Evolutionary conservation across 1,140 invertebrate species (phyloP).

Genomic region (Cryptotermes secundus): DNA sequence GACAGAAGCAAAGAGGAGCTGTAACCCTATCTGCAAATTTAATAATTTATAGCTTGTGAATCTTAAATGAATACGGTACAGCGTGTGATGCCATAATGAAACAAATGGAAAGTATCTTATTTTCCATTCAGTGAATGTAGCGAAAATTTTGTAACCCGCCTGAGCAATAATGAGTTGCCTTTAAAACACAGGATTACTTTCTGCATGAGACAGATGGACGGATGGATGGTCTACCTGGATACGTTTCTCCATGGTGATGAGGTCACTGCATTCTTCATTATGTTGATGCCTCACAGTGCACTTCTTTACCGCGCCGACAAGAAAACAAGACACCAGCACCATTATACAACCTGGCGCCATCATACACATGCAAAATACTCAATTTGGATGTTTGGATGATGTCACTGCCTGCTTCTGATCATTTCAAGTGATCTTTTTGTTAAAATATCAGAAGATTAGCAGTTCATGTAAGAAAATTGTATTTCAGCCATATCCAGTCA

Average conservation of each 20-base stretch:
- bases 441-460: constrained; percentile 4
- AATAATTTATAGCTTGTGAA: too few species aligned
- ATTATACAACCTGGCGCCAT: constrained; percentile 40
- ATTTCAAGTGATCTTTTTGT: background rate
- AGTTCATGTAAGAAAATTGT: too few species aligned
- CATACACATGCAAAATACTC: constrained; percentile 42
- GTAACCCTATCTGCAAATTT: too few species aligned
- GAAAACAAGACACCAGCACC: constrained; percentile 36
- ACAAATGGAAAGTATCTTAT: too few species aligned
- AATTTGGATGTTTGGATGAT: background rate
- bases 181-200: background rate
- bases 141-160: too few species aligned
- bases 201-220: background rate
- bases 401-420: background rate
- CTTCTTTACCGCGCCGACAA: constrained; percentile 58
- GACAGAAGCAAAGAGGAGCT: too few species aligned
- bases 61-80: too few species aligned
- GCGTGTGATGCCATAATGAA: too few species aligned
- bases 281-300: constrained; percentile 87
- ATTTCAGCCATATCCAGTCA: too few species aligned
- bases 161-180: background rate
- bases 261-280: constrained; percentile 90
- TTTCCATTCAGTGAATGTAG: too few species aligned
- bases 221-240: constrained; percentile 61
- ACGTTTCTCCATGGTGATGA: constrained; percentile 91